A percentile compares a stretch with the other conserved stretches of the same genome.
Conservation (phyloP, 23 tunicate species). For the Clavelina lepadiformis region DNA sequence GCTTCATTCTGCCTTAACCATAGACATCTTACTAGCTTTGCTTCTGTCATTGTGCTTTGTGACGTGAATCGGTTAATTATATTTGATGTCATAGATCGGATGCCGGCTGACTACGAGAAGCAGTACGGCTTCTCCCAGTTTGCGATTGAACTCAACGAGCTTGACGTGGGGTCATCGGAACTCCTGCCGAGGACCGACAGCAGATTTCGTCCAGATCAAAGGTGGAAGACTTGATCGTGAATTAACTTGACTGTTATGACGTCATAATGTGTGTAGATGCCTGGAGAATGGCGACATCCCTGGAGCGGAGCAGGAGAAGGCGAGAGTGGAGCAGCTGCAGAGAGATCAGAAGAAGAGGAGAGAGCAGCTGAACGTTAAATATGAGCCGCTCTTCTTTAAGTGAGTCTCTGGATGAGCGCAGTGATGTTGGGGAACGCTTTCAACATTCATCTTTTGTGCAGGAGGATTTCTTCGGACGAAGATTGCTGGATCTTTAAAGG, state of each 20-base stretch:
- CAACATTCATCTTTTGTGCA: no score
- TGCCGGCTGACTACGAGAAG: slow-evolving; percentile 74
- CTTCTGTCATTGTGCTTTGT: no score
- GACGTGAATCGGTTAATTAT: no score
- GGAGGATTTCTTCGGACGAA: no score
- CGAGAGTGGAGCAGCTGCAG: slow-evolving; percentile 77
- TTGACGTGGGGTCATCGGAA: slow-evolving; percentile 7
- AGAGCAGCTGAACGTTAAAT: slow-evolving; percentile 35
- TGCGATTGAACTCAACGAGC: slow-evolving; percentile 85
- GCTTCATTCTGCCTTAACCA: no score
- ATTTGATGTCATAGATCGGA: no score
- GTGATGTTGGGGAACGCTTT: no score
- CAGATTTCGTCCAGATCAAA: slow-evolving; percentile 92
- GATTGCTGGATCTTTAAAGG: slow-evolving; percentile 59
- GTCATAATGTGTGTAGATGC: slow-evolving; percentile 25
- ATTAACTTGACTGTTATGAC: not conserved
- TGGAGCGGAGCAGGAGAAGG: slow-evolving; percentile 75
- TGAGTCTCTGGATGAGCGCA: slow-evolving; percentile 5
- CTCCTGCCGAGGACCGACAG: slow-evolving; percentile 77
- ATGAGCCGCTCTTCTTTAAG: slow-evolving; percentile 69
- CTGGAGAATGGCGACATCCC: slow-evolving; percentile 76
- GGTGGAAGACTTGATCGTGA: slow-evolving; percentile 21
- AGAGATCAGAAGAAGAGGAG: slow-evolving; percentile 73
- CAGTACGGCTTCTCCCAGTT: slow-evolving; percentile 94
- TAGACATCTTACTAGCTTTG: no score